Conservation (phyloP, 2,888 invertebrate genomes). For the Lithosia quadra region DNA sequence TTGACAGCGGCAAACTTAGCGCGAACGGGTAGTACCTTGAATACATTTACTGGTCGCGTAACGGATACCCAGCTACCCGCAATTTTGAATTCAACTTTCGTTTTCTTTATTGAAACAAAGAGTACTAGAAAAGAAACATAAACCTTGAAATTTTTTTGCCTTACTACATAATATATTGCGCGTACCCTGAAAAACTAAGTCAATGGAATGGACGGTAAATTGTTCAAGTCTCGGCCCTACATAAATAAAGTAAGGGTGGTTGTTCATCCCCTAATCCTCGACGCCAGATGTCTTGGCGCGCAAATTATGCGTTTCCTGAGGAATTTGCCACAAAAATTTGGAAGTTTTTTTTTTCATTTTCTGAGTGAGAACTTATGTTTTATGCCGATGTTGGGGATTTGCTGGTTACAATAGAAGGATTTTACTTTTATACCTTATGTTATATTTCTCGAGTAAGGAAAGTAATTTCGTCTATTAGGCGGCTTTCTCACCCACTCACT, state of each 20-base stretch:
- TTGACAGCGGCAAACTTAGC: too few relatives aligned
- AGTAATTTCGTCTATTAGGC: background rate
- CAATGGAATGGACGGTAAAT: slow-evolving; percentile 27
- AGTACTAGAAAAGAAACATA: background rate
- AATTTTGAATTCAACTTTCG: background rate
- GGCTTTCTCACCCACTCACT: background rate
- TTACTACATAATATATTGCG: slow-evolving; percentile 5
- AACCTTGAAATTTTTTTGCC: background rate
- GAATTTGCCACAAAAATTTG: slow-evolving; percentile 23
- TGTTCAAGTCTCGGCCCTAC: slow-evolving; percentile 9
- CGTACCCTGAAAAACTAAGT: slow-evolving; percentile 11
- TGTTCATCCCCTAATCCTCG: slow-evolving; percentile 24
- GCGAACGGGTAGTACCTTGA: too few relatives aligned
- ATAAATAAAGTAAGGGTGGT: slow-evolving; percentile 18
- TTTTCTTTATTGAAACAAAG: background rate
- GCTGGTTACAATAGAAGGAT: background rate
- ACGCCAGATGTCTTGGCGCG: slow-evolving; percentile 33
- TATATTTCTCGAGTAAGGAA: background rate
- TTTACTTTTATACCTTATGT: background rate
- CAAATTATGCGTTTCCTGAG: slow-evolving; percentile 28
- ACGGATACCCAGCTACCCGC: too few relatives aligned
- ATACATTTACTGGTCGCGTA: too few relatives aligned
- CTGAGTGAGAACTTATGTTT: slow-evolving; percentile 5
- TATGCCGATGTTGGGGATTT: slow-evolving; percentile 16
- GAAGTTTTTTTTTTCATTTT: slow-evolving; percentile 17